These are phyloP conservation scores for Timandra comae DNA, from an alignment of 2,888 invertebrate genomes.

Conservation along the genomic window DNA sequence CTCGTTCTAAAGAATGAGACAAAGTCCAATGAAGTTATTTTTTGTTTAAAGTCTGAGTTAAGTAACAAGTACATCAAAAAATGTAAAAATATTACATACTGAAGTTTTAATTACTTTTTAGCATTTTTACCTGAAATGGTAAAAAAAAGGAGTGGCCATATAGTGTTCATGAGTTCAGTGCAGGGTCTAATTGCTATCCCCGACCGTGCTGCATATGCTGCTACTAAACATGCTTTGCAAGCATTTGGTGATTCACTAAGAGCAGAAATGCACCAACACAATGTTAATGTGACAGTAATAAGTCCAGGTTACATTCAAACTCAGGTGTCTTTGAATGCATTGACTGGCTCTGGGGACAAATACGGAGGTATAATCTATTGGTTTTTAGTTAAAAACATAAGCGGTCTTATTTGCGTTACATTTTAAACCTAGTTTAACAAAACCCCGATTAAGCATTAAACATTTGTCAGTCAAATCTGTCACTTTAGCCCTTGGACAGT, in stretches of 20 bases:
- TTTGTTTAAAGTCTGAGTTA: too few species aligned
- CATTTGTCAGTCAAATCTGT: too few species aligned
- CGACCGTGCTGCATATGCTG: slow-evolving; percentile 90
- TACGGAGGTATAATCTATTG: slow-evolving; percentile 87
- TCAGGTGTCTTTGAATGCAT: slow-evolving; percentile 92
- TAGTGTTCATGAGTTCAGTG: slow-evolving; percentile 93
- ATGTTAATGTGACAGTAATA: slow-evolving; percentile 90
- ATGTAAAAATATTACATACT: too few species aligned
- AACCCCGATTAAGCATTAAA: too few species aligned
- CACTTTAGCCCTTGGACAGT: too few species aligned
- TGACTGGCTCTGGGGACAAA: slow-evolving; percentile 85
- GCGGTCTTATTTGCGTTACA: too few species aligned
- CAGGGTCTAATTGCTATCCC: slow-evolving; percentile 96
- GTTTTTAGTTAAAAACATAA: too few species aligned
- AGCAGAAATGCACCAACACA: slow-evolving; percentile 87
- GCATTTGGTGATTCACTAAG: slow-evolving; percentile 94
- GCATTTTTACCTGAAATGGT: slow-evolving; percentile 91
- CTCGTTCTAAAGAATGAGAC: too few species aligned
- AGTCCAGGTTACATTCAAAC: slow-evolving; percentile 95
- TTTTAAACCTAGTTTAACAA: too few species aligned
- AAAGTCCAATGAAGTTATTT: too few species aligned
- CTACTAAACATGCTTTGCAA: slow-evolving; percentile 96
- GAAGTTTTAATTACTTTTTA: slow-evolving; percentile 57
- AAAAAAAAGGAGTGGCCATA: slow-evolving; percentile 83
- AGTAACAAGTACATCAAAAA: too few species aligned